Evolutionary conservation across 1,140 invertebrate genomes (phyloP), one percentile per base, ranked within the genome.

Genomic region (Theocolax elegans): DNA sequence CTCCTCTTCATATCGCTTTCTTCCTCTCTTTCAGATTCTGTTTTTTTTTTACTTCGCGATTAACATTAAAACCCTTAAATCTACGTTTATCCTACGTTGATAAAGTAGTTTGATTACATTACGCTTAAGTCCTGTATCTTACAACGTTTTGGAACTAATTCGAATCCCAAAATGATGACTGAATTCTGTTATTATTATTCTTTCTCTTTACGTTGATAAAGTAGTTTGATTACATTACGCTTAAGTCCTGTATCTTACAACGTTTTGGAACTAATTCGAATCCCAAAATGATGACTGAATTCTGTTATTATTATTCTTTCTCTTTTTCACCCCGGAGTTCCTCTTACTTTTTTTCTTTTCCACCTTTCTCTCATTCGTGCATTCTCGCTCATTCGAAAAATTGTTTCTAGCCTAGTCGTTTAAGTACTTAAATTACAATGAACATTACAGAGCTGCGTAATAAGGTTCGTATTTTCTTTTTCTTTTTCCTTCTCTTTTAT

Each of bases 201-300:
- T 63, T 64, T 29, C 38, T 38, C 65, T 71, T 49, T 79, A 77
- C 68, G 75, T 67, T 74, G 59, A 76, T 72, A 72, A 65, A 56
- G 65, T 74, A 71, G 71, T 74, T 74, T 72, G 75, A 75, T 78
- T 76, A 79, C 74, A 78, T 78, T 75, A 73, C 71, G 38, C 64
- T 76, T 78, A 75, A 77, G 67, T 75, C 17, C 75, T 75, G 73
- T 80, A 79, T 77, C 49, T 79, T 79, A 80, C 77, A 79, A 79
- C 4, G 67, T 72, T 70, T 60, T 23, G 60, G 58, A 6, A 73
- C 13, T 23, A 59, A 6, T 27, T 49, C n/a, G 15, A 68, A 72
- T 49, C 25, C 12, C 17, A 35, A 40, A 17, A n/a, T n/a, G 65
- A n/a, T n/a, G n/a, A n/a, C n/a, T n/a, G n/a, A n/a, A n/a, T n/a